Evolutionary conservation across 2,113 vertebrate species (phyloP), one percentile per base, ranked within the genome.

Genomic region (Nasalis larvatus): DNA sequence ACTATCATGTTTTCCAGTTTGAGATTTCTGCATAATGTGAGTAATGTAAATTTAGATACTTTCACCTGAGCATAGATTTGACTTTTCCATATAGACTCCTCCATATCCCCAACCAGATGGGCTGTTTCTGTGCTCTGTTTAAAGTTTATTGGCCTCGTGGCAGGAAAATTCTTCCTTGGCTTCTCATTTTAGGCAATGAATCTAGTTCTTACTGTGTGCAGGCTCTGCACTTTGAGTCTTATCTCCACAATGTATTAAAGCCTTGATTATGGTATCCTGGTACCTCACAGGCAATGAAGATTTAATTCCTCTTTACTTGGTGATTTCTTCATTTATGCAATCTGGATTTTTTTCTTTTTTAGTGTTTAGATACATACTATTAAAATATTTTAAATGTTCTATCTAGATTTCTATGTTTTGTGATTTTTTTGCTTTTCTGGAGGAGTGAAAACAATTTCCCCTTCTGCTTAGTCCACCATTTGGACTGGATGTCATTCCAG

Each of bases 331-430:
- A 86, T 68, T 92, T 81, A 54, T 77, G 32, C 66, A 94, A 88
- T 18, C 40, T 93, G 76, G 68, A 87, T 82, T 45, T 54, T 54
- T 54, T 54, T 54, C 69, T 54, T 23, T 32, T 47, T 71, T 81
- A 32, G 58, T 77, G 17, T 82, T 90, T 81, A 40, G 80, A 56
- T 94, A 90, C 17, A 58, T 71, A 47, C 37, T 80, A 92, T 73
- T 68, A 81, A 94, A 93, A 63, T 89, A 68, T 89, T 86, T 89
- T 86, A 23, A 92, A 88, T 47, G 2, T 71, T 87, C 81, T 83
- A 73, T 82, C 18, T 25, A 89, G 27, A 77, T 86, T 68, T 92
- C 58, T 85, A 2, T 20, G 49, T 54, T 85, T 88, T 78, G 30
- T 66, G 16, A 30, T 76, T 89, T 42, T 77, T 77, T 74, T 74